Conservation (phyloP, 2,797 vertebrate species). For the Liasis olivaceus region DNA sequence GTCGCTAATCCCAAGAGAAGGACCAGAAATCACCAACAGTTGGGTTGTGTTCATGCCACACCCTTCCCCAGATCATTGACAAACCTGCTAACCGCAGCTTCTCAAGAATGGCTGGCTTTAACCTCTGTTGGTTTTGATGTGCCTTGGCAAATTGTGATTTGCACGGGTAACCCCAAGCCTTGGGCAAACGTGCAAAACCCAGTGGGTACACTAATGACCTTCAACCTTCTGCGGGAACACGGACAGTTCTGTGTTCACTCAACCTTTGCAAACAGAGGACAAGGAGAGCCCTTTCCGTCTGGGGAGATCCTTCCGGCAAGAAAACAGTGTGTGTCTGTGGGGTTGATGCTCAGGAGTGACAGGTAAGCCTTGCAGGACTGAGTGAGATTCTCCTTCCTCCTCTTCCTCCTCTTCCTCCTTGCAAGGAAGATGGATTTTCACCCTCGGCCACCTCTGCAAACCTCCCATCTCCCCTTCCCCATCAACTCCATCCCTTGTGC, state of each 20-base stretch:
- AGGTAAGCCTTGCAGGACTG: not conserved
- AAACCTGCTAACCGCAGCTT: too few relatives aligned
- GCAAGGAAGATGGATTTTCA: not conserved
- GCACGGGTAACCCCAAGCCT: too few relatives aligned
- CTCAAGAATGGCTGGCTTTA: too few relatives aligned
- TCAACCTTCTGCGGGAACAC: too few relatives aligned
- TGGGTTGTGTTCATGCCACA: too few relatives aligned
- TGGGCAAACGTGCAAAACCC: too few relatives aligned
- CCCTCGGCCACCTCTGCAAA: not conserved
- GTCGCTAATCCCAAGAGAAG: too few relatives aligned
- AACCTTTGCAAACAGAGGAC: not conserved
- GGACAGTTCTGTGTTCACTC: not conserved
- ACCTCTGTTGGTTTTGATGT: too few relatives aligned
- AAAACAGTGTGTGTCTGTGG: not conserved
- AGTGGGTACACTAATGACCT: too few relatives aligned
- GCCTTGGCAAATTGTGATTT: too few relatives aligned
- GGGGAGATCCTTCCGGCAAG: not conserved
- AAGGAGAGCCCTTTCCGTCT: not conserved
- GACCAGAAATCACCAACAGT: too few relatives aligned
- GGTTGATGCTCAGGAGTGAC: not conserved
- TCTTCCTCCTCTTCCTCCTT: not conserved
- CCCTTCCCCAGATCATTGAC: too few relatives aligned
- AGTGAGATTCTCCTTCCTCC: not conserved
- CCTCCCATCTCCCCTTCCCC: not conserved
- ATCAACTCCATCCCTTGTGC: not conserved